Conservation (phyloP, 2,797 vertebrate species). For the Rhodeus uyekii region DNA sequence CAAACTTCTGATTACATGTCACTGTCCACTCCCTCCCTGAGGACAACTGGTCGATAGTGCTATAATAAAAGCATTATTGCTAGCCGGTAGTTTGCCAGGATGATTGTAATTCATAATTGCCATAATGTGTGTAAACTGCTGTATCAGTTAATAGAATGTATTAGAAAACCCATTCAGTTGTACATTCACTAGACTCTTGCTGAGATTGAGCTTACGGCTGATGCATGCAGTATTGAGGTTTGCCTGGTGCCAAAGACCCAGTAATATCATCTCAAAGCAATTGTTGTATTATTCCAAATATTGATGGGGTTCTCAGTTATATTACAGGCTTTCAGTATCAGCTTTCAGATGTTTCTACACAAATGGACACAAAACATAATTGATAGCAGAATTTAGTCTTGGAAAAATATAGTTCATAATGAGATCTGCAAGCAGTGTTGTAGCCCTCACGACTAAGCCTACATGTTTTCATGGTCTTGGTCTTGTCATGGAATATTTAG, state of each 20-base stretch:
- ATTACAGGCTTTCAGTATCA: not conserved
- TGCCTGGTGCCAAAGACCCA: not conserved
- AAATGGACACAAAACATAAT: not conserved
- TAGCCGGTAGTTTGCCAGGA: conserved; percentile 44
- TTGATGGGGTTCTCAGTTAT: not conserved
- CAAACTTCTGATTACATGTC: conserved; percentile 55
- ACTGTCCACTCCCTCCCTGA: conserved; percentile 47
- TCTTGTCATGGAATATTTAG: not conserved
- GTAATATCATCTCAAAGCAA: not conserved
- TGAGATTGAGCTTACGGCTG: not conserved
- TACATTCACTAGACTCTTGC: conserved; percentile 22
- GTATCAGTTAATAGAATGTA: conserved; percentile 40
- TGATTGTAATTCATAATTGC: conserved; percentile 58
- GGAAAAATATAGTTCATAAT: not conserved
- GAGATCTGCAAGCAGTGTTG: not conserved
- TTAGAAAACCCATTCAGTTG: conserved; percentile 48
- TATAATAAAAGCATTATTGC: conserved; percentile 53
- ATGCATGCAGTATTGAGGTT: not conserved
- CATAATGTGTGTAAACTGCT: conserved; percentile 51
- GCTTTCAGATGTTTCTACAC: not conserved
- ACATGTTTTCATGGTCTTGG: not conserved
- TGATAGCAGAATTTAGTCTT: not conserved
- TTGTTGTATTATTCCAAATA: not conserved
- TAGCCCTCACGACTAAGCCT: not conserved
- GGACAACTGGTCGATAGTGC: conserved; percentile 51